Evolutionary conservation across 2,888 invertebrate genomes (phyloP).

Genomic region (Prosapia bicincta): DNA sequence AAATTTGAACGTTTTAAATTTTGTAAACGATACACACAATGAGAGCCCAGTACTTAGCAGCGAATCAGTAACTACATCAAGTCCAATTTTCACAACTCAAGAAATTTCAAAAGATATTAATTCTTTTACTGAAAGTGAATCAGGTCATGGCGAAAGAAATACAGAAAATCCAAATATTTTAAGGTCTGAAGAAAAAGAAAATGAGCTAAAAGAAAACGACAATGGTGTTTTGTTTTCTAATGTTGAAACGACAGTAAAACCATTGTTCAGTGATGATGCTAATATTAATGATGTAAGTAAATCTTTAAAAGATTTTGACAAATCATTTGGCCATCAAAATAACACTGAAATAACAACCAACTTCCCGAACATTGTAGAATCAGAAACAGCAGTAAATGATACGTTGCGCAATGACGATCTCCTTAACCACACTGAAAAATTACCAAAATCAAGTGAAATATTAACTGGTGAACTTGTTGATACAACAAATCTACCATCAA

Average conservation of each 20-base stretch:
- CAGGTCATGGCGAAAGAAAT: neutral
- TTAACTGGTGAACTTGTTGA: neutral
- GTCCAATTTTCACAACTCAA: neutral
- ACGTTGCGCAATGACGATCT: neutral
- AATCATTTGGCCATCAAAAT: neutral
- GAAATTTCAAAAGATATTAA: neutral
- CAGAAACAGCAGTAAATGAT: neutral
- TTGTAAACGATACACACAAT: neutral
- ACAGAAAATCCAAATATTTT: neutral
- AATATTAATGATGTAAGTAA: neutral
- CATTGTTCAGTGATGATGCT: conserved; percentile 5
- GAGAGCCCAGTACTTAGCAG: neutral
- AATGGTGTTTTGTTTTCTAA: conserved; percentile 8
- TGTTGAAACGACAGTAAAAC: conserved; percentile 15
- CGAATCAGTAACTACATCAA: neutral
- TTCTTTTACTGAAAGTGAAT: conserved; percentile 2
- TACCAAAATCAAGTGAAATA: neutral
- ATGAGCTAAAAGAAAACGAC: neutral
- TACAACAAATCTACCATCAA: neutral
- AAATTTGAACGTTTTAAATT: neutral
- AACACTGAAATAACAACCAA: neutral
- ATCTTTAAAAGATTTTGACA: neutral
- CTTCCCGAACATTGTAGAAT: neutral
- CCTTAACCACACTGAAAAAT: neutral
- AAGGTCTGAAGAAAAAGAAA: neutral